Conservation (phyloP, 2,888 invertebrate species). For the Camptogramma bilineatum region DNA sequence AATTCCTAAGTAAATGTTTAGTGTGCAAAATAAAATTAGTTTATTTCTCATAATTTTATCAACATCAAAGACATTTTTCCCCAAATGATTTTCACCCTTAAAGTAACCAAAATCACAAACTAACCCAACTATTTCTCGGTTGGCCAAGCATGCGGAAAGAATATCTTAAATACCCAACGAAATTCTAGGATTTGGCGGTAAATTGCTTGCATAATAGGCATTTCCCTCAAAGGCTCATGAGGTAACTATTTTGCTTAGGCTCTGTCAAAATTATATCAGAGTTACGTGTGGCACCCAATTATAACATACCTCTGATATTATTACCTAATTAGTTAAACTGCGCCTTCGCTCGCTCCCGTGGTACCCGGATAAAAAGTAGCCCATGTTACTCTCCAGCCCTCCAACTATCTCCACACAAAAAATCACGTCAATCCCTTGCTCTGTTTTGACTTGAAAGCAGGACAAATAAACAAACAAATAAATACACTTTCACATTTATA, state of each 20-base stretch:
- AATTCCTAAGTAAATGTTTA: too few relatives aligned
- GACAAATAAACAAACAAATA: too few relatives aligned
- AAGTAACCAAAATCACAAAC: background rate
- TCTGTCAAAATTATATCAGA: background rate
- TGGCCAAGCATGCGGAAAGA: conserved; percentile 12
- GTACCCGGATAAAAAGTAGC: too few relatives aligned
- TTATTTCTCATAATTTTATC: background rate
- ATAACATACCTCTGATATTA: too few relatives aligned
- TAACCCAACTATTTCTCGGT: background rate
- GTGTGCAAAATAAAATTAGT: too few relatives aligned
- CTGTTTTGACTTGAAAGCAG: too few relatives aligned
- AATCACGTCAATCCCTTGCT: too few relatives aligned
- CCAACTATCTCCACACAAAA: too few relatives aligned
- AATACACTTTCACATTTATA: too few relatives aligned
- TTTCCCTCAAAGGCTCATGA: conserved; percentile 16
- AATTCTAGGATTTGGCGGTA: conserved; percentile 13
- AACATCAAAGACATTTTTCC: background rate
- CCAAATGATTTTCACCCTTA: background rate
- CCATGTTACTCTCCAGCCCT: too few relatives aligned
- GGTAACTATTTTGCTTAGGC: conserved; percentile 7
- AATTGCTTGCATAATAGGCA: conserved; percentile 15
- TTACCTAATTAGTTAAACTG: too few relatives aligned
- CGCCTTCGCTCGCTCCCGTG: too few relatives aligned
- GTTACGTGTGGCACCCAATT: background rate
- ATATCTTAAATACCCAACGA: conserved; percentile 16